Base-by-base conservation (phyloP, 1,140 invertebrate genomes). In the Sinella curviseta region DNA sequence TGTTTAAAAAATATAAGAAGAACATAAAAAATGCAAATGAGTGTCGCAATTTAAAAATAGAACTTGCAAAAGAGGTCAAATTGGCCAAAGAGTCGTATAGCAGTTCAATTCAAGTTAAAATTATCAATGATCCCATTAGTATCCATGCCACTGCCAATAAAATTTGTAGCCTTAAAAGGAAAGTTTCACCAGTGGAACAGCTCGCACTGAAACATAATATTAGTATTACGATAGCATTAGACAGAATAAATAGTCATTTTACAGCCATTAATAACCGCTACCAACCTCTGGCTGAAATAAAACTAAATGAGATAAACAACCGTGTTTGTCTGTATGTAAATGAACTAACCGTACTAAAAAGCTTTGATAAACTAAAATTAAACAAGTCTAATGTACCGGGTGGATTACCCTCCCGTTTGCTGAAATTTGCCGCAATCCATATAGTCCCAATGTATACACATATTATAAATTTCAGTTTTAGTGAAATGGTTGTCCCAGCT, bases 371-470 rank as follows among this genome's bases (percentile, higher is more conserved):
- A 31, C n/a, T 70, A n/a, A 70, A 70, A 8, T 31, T 33, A 8
- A 70, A n/a, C 12, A 70, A 70, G 24, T 70, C 65, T 12, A 75
- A 75, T 48, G 39, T 36, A n/a, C 39, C 74, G 17, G 35, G 39
- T 4, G 34, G 33, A 1, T 24, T 75, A 4, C 74, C 74, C 33
- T 3, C 26, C 1, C 36, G 31, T 8, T 28, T 75, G 3, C 24
- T 75, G 14, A 75, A 75, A 30, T 26, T 48, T 48, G 34, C 35
- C 39, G 74, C 74, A 39, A 16, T 75, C 16, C 35, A 39, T n/a
- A n/a, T 75, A 14, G 34, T 26, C 2, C 24, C 17, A 2, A 8
- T 39, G 20, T 30, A 24, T n/a, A 48, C 74, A 54, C 74, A 75
- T 75, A 1, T 75, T 4, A 36, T 75, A 8, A 75, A 75, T 30